phyloP scores from a whole-genome alignment of 2,797 vertebrate genomes.

The Silurus aristotelis region DNA sequence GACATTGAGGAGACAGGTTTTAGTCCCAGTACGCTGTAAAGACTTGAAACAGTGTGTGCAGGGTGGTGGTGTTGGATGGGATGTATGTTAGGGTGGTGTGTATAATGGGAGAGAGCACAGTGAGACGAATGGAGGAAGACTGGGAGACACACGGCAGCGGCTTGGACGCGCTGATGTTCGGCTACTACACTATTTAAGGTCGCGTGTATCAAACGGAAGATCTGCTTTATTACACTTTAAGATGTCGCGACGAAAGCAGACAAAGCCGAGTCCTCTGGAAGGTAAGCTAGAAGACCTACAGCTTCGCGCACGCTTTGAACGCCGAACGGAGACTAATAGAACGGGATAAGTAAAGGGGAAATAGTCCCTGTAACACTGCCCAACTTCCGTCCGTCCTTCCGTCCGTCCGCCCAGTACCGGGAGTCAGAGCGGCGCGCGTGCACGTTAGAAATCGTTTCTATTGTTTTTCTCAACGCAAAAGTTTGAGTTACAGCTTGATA shows the following conservation, averaged over 20 bases:
- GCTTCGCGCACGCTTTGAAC: neutral
- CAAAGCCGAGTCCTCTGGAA: slow-evolving; percentile 52
- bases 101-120: neutral
- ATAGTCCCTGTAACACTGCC: neutral
- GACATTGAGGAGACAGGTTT: neutral
- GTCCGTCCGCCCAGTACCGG: neutral
- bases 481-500: neutral
- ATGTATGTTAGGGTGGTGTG: neutral
- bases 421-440: neutral
- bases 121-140: neutral
- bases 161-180: neutral
- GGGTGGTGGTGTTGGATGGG: neutral
- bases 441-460: neutral
- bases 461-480: neutral
- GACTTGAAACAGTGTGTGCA: neutral
- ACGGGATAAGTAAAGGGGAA: too few relatives aligned
- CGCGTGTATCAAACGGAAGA: neutral
- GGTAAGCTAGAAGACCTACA: slow-evolving; percentile 25
- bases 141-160: neutral
- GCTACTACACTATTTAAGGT: slow-evolving; percentile 36
- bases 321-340: neutral
- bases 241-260: slow-evolving; percentile 58
- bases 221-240: slow-evolving; percentile 4
- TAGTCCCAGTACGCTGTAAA: neutral
- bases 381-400: neutral